Conservation (phyloP, 2,888 invertebrate species). For the Pristionchus mayeri region DNA sequence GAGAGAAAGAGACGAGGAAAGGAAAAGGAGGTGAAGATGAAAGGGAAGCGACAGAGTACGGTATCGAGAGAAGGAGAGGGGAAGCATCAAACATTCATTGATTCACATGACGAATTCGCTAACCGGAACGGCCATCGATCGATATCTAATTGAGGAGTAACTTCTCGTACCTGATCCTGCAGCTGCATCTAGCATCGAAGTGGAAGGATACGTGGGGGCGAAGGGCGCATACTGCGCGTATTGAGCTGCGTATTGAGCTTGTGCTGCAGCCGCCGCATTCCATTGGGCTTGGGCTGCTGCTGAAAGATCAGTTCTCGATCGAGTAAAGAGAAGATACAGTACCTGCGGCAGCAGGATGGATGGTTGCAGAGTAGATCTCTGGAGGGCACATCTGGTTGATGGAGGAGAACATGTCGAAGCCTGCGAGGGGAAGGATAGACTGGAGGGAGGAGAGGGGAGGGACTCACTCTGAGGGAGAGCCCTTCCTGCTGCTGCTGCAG, state of each 20-base stretch:
- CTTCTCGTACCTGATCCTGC: neutral
- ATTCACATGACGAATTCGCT: neutral
- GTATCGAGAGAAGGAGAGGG: neutral
- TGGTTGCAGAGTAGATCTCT: constrained; percentile 21
- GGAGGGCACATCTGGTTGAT: constrained; percentile 19
- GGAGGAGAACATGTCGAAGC: constrained; percentile 40
- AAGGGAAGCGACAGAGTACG: constrained; percentile 21
- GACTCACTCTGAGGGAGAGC: neutral
- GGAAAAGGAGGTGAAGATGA: constrained; percentile 12
- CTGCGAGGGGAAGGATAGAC: neutral
- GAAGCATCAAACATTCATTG: neutral
- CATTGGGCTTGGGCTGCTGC: constrained; percentile 45
- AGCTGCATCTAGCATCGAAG: constrained; percentile 37
- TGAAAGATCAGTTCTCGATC: neutral
- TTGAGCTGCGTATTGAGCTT: neutral
- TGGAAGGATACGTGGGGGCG: constrained; percentile 37
- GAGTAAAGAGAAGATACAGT: neutral
- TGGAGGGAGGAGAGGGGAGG: neutral
- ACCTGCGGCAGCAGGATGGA: constrained; percentile 42
- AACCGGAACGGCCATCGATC: neutral
- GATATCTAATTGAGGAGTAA: neutral
- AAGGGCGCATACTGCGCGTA: neutral
- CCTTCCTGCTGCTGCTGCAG: constrained; percentile 1
- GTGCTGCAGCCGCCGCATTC: constrained; percentile 45
- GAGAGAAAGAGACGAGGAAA: neutral